Conservation (phyloP, 2,797 vertebrate species). For the Crax fasciolata region DNA sequence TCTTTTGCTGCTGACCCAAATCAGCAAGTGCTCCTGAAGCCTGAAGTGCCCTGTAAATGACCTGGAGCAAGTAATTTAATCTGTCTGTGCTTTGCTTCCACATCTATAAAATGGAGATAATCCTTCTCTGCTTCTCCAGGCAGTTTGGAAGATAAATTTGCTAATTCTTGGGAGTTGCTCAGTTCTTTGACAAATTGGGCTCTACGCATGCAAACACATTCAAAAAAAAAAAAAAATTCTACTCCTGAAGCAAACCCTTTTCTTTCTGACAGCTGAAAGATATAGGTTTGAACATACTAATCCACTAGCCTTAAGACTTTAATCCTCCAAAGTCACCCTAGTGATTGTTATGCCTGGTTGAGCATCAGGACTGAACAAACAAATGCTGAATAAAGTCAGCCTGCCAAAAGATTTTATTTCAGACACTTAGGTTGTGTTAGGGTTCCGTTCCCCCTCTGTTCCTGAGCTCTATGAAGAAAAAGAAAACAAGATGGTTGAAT, state of each 20-base stretch:
- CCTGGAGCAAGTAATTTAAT: constrained; percentile 58
- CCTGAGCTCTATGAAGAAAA: not conserved
- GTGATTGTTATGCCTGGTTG: constrained; percentile 62
- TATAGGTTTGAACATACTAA: constrained; percentile 68
- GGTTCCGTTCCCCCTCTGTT: not conserved
- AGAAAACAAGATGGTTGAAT: constrained; percentile 3
- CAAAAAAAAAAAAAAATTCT: not conserved
- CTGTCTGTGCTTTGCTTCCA: constrained; percentile 30
- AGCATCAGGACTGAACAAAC: constrained; percentile 64
- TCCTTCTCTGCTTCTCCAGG: constrained; percentile 55
- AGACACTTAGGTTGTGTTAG: constrained; percentile 7
- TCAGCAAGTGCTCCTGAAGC: not conserved
- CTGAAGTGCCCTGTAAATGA: constrained; percentile 27
- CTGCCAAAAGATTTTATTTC: constrained; percentile 59
- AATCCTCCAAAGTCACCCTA: constrained; percentile 67
- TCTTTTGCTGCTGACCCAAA: constrained; percentile 14
- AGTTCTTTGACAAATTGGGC: constrained; percentile 58
- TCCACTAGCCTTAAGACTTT: constrained; percentile 69
- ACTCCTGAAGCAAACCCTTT: constrained; percentile 27
- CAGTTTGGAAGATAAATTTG: constrained; percentile 45
- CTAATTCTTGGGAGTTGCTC: constrained; percentile 66
- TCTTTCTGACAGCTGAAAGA: constrained; percentile 71
- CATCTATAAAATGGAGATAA: constrained; percentile 62
- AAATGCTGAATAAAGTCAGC: constrained; percentile 44
- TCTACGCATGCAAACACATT: constrained; percentile 41